Evolutionary conservation across 2,113 vertebrate species (phyloP), one percentile per base, ranked within the genome.

Genomic region (Hypomesus transpacificus): DNA sequence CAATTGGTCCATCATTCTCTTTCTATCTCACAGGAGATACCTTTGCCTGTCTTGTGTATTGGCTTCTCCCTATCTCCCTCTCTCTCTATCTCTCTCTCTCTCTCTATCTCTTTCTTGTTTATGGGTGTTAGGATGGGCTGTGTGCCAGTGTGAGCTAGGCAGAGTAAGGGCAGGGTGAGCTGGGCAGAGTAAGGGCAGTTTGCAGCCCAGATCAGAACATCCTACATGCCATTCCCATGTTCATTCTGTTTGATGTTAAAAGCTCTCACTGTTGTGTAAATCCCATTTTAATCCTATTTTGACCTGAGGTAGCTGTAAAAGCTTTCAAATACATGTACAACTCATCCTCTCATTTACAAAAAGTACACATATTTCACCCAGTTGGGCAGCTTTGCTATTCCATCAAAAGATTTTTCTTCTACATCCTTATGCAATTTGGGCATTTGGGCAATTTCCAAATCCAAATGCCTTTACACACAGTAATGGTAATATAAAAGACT

Each of bases 181-280:
- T n/a, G 50, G 34, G 39, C 9, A 50, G 14, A 28, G 22, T 17
- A 39, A 65, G 34, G 31, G 31, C 31, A 46, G 63, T 14, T 50
- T 18, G 14, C 69, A 26, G 61, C 70, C 26, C 18, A 50, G 53
- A 59, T 54, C 24, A 20, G 14, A 51, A 65, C 14, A 46, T 46
- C 14, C 16, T 65, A 6, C 39, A 39, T 63, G 66, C 34, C 67
- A 70, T 57, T 51, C 74, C 60, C 51, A 39, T 21, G 67, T 66
- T 51, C 68, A 69, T 69, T 62, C 72, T 60, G 24, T 76, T 77
- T 68, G 53, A 66, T 68, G 59, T 73, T n/a, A 54, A 65, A 68
- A 66, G 57, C 63, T 77, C 70, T 52, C 79, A 18, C 68, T 22
- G 21, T 28, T 65, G 64, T 68, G 54, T 74, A 70, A 70, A 68